Conservation (phyloP, 2,888 invertebrate genomes). For the Physocephala rufipes region DNA sequence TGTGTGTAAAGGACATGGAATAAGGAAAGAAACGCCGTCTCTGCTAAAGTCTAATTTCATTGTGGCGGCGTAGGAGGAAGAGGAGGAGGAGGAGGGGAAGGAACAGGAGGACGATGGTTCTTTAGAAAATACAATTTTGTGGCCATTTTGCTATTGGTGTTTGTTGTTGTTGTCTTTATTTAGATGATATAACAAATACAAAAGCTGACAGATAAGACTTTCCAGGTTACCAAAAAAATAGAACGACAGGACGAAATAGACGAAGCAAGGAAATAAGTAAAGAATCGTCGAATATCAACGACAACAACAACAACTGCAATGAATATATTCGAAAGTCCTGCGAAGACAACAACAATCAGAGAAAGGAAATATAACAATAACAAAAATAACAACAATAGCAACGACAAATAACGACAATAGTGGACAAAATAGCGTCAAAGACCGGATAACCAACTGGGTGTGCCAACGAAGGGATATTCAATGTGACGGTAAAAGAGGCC, state of each 20-base stretch:
- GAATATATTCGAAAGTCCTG: too few relatives aligned
- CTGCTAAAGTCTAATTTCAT: too few relatives aligned
- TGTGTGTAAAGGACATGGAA: too few relatives aligned
- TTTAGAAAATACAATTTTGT: slow-evolving; percentile 43
- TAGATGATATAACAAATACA: not conserved
- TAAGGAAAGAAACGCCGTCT: too few relatives aligned
- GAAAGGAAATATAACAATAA: not conserved
- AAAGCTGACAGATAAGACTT: slow-evolving; percentile 1
- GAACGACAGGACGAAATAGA: slow-evolving; percentile 9
- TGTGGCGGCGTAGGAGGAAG: too few relatives aligned
- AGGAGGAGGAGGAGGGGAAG: too few relatives aligned
- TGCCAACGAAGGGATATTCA: not conserved
- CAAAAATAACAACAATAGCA: not conserved
- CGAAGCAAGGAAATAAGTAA: not conserved
- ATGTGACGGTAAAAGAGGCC: not conserved
- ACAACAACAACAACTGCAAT: slow-evolving; percentile 2
- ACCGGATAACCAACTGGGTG: too few relatives aligned
- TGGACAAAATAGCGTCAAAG: too few relatives aligned
- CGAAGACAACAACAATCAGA: too few relatives aligned
- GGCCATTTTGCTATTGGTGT: not conserved
- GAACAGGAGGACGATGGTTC: slow-evolving; percentile 31
- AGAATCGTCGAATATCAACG: not conserved
- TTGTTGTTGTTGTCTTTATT: slow-evolving; percentile 6
- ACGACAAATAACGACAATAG: too few relatives aligned
- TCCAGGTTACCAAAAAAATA: not conserved